Percentiles rank a stretch among this genome's conserved stretches.
Conservation (phyloP, 2,888 invertebrate species). For the Hypercompe scribonia region DNA sequence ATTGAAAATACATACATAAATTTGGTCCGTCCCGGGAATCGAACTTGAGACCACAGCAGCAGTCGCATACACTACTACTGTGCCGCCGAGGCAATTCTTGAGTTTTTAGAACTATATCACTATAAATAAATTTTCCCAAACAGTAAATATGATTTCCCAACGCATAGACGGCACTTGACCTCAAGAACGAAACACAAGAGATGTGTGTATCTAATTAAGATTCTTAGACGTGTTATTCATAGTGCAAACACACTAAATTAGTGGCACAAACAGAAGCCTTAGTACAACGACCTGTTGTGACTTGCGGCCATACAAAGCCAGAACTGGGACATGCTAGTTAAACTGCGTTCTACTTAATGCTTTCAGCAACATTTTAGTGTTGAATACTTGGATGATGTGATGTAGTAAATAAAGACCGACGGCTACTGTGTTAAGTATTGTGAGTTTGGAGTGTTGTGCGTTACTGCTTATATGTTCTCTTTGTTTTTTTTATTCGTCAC, state of each 20-base stretch:
- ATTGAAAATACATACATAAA: too few relatives aligned
- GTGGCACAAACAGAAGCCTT: slow-evolving; percentile 45
- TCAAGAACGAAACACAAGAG: slow-evolving; percentile 2
- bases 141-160: background rate
- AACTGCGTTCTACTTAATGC: slow-evolving; percentile 3
- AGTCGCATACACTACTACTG: too few relatives aligned
- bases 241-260: slow-evolving; percentile 22
- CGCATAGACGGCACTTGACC: background rate
- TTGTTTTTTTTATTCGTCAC: too few relatives aligned
- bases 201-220: slow-evolving; percentile 5
- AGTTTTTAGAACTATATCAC: too few relatives aligned
- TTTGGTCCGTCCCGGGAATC: too few relatives aligned
- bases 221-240: slow-evolving; percentile 27
- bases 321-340: slow-evolving; percentile 33
- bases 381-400: background rate
- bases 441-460: too few relatives aligned
- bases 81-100: too few relatives aligned
- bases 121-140: background rate
- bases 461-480: too few relatives aligned
- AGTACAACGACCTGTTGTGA: slow-evolving; percentile 44
- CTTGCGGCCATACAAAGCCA: slow-evolving; percentile 36
- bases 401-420: background rate
- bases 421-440: background rate
- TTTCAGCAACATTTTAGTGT: background rate
- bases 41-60: too few relatives aligned